These are phyloP conservation scores for Teleiodes luculella DNA, from an alignment of 2,888 invertebrate genomes.

Conservation along the genomic window DNA sequence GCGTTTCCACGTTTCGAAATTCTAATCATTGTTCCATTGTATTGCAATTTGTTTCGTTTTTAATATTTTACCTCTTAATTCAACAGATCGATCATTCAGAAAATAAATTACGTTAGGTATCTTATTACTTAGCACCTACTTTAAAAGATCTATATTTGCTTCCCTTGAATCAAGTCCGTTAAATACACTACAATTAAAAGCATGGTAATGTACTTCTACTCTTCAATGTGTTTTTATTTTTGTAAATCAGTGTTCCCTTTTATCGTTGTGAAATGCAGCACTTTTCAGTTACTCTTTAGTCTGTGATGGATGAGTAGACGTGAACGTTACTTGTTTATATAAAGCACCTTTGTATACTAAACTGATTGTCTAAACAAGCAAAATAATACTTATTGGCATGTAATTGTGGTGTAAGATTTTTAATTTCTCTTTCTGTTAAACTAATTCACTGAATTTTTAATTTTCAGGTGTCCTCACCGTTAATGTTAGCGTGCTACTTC, in stretches of 20 bases:
- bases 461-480: slow-evolving; percentile 93
- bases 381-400: slow-evolving; percentile 1
- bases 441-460: no score
- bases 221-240: background rate
- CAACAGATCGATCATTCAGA: background rate
- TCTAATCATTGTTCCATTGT: slow-evolving; percentile 18
- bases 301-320: background rate
- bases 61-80: background rate
- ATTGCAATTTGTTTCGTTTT: slow-evolving; percentile 18
- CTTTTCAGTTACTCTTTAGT: background rate
- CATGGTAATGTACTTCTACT: background rate
- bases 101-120: background rate
- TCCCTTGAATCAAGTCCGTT: no score
- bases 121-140: no score
- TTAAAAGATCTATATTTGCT: no score
- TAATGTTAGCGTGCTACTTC: slow-evolving; percentile 94
- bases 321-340: background rate
- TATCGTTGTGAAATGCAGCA: background rate
- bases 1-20: slow-evolving; percentile 33
- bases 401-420: background rate
- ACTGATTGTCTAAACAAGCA: background rate
- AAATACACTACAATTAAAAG: no score
- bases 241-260: background rate
- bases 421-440: no score
- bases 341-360: background rate